These are phyloP conservation scores for Polia nebulosa DNA, from an alignment of 2,888 invertebrate genomes.

Conservation along the genomic window DNA sequence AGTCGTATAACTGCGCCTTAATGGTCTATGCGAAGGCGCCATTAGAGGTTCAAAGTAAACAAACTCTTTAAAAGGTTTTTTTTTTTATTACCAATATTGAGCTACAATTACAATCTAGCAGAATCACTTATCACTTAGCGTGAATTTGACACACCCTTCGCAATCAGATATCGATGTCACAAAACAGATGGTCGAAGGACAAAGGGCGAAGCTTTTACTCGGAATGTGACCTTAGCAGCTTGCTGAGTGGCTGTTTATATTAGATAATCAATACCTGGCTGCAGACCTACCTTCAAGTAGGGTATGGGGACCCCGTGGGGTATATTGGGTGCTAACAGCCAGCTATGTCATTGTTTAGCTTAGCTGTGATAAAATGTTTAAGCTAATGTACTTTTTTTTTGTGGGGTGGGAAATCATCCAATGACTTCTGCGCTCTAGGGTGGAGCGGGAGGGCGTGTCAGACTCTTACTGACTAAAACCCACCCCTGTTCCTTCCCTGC, in stretches of 20 bases:
- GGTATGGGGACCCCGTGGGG: too few relatives aligned
- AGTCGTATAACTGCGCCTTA: too few relatives aligned
- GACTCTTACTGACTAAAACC: too few relatives aligned
- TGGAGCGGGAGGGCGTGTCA: too few relatives aligned
- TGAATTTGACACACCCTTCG: conserved; percentile 43
- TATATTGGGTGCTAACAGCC: conserved; percentile 1
- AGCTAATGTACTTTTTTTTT: too few relatives aligned
- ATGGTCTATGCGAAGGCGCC: conserved; percentile 18
- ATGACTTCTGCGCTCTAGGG: too few relatives aligned
- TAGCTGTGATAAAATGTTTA: background rate
- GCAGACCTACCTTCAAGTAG: conserved; percentile 23
- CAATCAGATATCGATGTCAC: conserved; percentile 47
- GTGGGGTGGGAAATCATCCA: too few relatives aligned
- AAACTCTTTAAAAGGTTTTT: conserved; percentile 30
- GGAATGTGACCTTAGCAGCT: conserved; percentile 42
- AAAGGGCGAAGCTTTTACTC: conserved; percentile 44
- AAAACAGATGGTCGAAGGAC: conserved; percentile 40
- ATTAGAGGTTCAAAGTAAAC: conserved; percentile 26
- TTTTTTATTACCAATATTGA: conserved; percentile 6
- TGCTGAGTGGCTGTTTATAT: conserved; percentile 20
- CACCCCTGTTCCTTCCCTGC: too few relatives aligned
- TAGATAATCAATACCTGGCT: conserved; percentile 47
- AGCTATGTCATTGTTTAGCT: conserved; percentile 22
- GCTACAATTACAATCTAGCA: conserved; percentile 7
- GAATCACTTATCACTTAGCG: conserved; percentile 45